Conservation (phyloP, 2,113 vertebrate species). For the Lycaon pictus region DNA sequence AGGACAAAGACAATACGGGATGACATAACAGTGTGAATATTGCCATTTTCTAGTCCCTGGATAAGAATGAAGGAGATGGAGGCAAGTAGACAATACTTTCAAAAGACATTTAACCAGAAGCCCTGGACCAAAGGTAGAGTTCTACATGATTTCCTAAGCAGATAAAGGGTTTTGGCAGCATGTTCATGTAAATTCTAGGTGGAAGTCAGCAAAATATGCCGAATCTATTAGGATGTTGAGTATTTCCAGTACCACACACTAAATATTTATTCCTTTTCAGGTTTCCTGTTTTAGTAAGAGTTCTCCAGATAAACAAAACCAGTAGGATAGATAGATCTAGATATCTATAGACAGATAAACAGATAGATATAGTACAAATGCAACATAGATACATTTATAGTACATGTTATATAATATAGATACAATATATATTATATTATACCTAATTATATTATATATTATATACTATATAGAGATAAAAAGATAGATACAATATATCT, state of each 20-base stretch:
- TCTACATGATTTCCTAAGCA: neutral
- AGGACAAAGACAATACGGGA: slow-evolving; percentile 28
- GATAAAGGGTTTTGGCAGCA: neutral
- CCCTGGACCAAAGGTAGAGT: neutral
- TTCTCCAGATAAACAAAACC: slow-evolving; percentile 47
- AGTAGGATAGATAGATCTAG: neutral
- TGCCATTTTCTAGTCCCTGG: neutral
- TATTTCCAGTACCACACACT: neutral
- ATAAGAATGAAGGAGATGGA: neutral
- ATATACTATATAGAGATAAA: neutral
- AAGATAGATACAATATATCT: neutral
- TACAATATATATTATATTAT: neutral
- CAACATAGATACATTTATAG: neutral
- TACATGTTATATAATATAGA: neutral
- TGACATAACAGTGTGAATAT: slow-evolving; percentile 41
- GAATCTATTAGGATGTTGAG: neutral
- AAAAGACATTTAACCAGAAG: neutral
- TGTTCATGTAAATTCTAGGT: neutral
- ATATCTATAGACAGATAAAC: neutral
- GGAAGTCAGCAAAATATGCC: slow-evolving; percentile 26
- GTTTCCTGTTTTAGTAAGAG: neutral
- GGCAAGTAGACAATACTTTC: neutral
- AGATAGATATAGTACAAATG: neutral
- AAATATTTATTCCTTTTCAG: neutral
- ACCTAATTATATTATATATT: neutral